Evolutionary conservation across 2,113 vertebrate genomes (phyloP), one percentile per base, ranked within the genome.

Genomic region (Oplegnathus fasciatus): DNA sequence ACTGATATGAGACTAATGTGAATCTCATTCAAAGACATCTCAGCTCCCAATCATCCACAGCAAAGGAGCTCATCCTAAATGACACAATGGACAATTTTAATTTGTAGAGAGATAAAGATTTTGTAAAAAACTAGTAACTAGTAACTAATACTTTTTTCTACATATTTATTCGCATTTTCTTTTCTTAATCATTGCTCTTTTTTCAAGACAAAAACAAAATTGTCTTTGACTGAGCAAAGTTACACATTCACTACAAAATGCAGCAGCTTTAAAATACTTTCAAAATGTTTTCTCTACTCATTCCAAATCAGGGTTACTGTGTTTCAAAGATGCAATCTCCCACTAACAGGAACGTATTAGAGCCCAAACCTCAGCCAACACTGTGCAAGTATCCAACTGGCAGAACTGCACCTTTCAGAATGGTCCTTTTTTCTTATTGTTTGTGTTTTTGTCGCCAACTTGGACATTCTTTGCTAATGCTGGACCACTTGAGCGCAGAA

Each of bases 391-490:
- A 30, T 58, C 78, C 67, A 86, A 67, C 40, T 60, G 62, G 50
- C 50, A 68, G 46, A 54, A 24, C 32, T n/a, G 2, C 6, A 11
- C 22, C 22, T 82, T 65, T 37, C 22, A 80, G 10, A 74, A 15
- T 9, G 4, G 14, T 13, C 24, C 14, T 28, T 72, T 78, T 17
- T 28, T 42, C 7, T 20, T 54, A 68, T 68, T 81, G 73, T 62
- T 77, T 73, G 61, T 55, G 24, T 32, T 48, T 57, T 42, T 46
- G 5, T 48, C 73, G 82, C 82, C 67, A 77, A 62, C 54, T 68
- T 81, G 72, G 26, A 55, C 10, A 24, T 73, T 42, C 0, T 73
- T 68, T 57, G 22, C 40, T 18, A 32, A 71, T n/a, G 48, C 20
- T 62, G 37, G 48, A 64, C 14, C 34, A n/a, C 9, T 32, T 4